Conservation (phyloP, 2,113 vertebrate species). For the Mus musculus region DNA sequence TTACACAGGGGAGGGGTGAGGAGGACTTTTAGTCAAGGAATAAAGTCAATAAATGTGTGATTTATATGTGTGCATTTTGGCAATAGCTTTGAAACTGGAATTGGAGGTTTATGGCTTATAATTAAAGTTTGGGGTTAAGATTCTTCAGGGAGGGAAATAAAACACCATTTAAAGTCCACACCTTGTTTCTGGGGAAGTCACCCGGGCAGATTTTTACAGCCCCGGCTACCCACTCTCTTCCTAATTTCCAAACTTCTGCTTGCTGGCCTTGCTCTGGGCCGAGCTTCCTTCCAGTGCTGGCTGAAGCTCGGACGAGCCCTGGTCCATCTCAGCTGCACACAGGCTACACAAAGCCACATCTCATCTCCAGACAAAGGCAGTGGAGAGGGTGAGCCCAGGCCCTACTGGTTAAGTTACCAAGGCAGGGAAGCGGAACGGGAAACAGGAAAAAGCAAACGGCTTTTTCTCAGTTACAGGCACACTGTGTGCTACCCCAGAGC, state of each 20-base stretch:
- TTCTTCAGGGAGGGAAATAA: conserved; percentile 64
- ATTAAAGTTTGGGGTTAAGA: conserved; percentile 56
- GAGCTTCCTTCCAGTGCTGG: neutral
- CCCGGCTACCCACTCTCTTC: neutral
- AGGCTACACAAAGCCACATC: neutral
- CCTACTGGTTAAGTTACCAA: neutral
- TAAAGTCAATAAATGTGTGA: neutral
- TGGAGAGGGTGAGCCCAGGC: neutral
- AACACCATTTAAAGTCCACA: conserved; percentile 60
- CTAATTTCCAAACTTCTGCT: conserved; percentile 61
- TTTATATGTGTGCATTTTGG: neutral
- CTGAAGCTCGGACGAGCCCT: neutral
- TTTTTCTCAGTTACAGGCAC: neutral
- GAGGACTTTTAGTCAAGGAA: neutral
- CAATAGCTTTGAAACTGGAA: conserved; percentile 42
- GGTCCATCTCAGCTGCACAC: neutral
- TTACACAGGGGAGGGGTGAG: neutral
- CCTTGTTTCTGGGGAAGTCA: conserved; percentile 60
- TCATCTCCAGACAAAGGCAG: too few species aligned
- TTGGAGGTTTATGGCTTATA: conserved; percentile 64
- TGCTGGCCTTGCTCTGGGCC: conserved; percentile 57
- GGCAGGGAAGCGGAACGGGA: neutral
- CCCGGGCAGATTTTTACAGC: conserved; percentile 63
- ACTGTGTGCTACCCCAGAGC: rapidly evolving
- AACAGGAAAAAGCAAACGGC: neutral